Evolutionary conservation across 37 sponge, comb jelly and placozoan genomes (phyloP).

Genomic region (Beroe ovata): DNA sequence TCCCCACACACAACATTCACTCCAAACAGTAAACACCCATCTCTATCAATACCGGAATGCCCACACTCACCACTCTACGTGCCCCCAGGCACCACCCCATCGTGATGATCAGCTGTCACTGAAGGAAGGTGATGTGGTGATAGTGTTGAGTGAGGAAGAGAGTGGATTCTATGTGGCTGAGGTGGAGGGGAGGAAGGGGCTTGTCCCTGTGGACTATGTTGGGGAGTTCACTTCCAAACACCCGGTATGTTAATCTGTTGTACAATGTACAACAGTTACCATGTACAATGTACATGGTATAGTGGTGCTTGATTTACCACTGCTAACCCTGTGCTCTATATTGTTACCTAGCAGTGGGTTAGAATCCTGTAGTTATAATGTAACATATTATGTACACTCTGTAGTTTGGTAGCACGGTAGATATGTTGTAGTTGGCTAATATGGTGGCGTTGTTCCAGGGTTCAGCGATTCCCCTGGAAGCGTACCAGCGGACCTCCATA

Average conservation of each 20-base stretch:
- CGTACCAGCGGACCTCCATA: constrained; percentile 17
- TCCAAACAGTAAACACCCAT: too few species aligned
- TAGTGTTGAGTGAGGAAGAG: constrained; percentile 38
- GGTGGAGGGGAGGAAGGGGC: constrained; percentile 63
- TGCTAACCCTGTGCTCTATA: neutral
- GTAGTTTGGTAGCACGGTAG: too few species aligned
- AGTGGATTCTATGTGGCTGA: constrained; percentile 36
- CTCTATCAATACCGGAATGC: too few species aligned
- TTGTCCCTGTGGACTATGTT: constrained; percentile 26
- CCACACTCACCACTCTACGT: too few species aligned
- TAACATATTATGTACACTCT: too few species aligned
- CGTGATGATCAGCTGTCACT: neutral
- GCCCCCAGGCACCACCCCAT: neutral
- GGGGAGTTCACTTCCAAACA: constrained; percentile 61
- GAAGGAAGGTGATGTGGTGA: constrained; percentile 55
- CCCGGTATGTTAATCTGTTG: constrained; percentile 38
- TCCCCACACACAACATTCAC: too few species aligned
- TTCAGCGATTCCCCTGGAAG: constrained; percentile 44
- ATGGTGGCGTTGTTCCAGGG: constrained; percentile 10
- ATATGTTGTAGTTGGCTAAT: too few species aligned
- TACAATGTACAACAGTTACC: too few species aligned
- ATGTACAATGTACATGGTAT: too few species aligned
- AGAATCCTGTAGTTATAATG: too few species aligned
- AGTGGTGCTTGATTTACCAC: too few species aligned
- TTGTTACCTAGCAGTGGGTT: too few species aligned